Base-by-base conservation (phyloP, 2,797 vertebrate genomes). In the Limosa lapponica region DNA sequence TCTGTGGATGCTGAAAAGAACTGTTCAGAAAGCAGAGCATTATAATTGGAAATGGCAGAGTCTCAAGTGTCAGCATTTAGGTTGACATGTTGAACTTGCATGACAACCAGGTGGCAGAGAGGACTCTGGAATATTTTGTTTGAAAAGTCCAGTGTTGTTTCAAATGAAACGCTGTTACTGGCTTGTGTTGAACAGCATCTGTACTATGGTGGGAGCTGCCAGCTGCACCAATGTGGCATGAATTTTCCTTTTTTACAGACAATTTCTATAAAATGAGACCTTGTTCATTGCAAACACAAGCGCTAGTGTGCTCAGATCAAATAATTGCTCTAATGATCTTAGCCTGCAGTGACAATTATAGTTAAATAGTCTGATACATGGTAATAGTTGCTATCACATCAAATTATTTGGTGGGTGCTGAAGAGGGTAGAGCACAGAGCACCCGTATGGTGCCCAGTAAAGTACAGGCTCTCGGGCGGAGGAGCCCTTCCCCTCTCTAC, bases 241-340 rank as follows among this genome's bases (percentile, higher is more conserved):
- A 78, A 65, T 85, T 93, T 92, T 73, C 36, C 39, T 28, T 67
- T 66, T 91, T 72, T 65, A 24, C 28, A 9, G 46, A 30, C 78
- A 62, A 18, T 59, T 86, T 84, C 39, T 73, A 25, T 74, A 52
- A 90, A 95, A 58, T 0, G 0, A 84, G 70, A 67, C 55, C 59
- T 88, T 83, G 49, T 86, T 95, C 80, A 41, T 87, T 79, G 78
- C 72, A 62, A 92, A 75, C 46, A 75, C 1, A 13, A 90, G 28
- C 0, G 0, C 73, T 67, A 41, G 71, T 62, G 64, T 91, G 82
- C 73, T 92, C 32, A 41, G 84, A 91, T 94, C 58, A 86, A 87
- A 41, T 96, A 93, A 95, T 91, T 89, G 64, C 90, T 95, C 43
- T 86, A 91, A 84, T 82, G 72, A 92, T 94, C 62, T 81, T 93